Evolutionary conservation across 2,797 vertebrate genomes (phyloP).

Genomic region (Helostoma temminkii): DNA sequence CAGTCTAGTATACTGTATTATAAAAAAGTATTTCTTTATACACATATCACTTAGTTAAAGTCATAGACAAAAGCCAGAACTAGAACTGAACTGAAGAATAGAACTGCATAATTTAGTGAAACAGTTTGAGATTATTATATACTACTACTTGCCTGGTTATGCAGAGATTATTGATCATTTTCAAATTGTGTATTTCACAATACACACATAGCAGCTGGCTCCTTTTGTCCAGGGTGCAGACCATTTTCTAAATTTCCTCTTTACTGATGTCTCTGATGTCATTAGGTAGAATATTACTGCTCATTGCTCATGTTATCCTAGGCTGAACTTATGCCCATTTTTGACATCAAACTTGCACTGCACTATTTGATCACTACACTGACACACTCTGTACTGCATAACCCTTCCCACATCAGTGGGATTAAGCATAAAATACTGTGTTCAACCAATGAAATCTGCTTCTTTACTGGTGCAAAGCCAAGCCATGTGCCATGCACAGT

Average conservation of each 20-base stretch:
- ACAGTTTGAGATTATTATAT: too few relatives aligned
- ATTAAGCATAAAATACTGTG: conserved; percentile 33
- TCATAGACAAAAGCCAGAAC: neutral
- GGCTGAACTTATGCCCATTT: conserved; percentile 16
- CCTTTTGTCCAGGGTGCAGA: too few relatives aligned
- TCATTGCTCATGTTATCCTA: conserved; percentile 8
- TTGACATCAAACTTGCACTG: conserved; percentile 19
- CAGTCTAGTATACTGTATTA: too few relatives aligned
- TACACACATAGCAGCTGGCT: too few relatives aligned
- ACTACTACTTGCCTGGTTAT: too few relatives aligned
- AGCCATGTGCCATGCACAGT: conserved; percentile 26
- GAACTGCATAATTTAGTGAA: too few relatives aligned
- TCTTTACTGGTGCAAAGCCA: conserved; percentile 31
- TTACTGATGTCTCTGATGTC: too few relatives aligned
- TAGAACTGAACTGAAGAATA: too few relatives aligned
- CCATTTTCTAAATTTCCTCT: too few relatives aligned
- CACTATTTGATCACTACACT: conserved; percentile 33
- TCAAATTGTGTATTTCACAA: too few relatives aligned
- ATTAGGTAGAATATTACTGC: neutral
- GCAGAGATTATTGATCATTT: too few relatives aligned
- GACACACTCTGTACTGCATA: conserved; percentile 31
- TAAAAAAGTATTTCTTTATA: neutral
- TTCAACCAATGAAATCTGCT: conserved; percentile 24
- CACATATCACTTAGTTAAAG: neutral
- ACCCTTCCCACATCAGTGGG: conserved; percentile 23